Base-by-base conservation (phyloP, 2,888 invertebrate genomes). In the Rotaria sp. region DNA sequence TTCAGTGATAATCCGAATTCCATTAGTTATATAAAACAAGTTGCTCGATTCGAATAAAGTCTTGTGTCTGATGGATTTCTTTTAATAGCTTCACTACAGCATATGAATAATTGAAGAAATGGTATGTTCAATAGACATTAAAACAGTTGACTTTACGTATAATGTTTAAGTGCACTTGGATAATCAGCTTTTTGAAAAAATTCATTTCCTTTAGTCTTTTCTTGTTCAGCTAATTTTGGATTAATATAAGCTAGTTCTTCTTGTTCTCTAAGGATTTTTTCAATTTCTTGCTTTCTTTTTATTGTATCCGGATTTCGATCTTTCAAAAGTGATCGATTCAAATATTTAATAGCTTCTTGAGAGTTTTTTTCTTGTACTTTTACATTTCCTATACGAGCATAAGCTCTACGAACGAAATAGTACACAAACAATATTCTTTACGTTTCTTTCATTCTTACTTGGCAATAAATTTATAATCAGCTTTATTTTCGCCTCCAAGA, bases 41-140 rank as follows among this genome's bases (percentile, higher is more conserved):
- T 98, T 2, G 98, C 97, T 59, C 99, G 93, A 92, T 99, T 99
- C 89, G 97, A 97, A 92, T 96, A 99, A 88, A 97, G 92, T 91
- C 97, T 97, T 0, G 97, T 94, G 90, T 99, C 98, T 85, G 96
- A 95, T 0, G 99, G 99, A 92, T 99, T 98, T 87, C 99, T 94
- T 89, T 94, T 94, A 86, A 99, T 95, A 41, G 99, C 99, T 92
- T 99, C 93, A 91, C 99, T 99, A 55, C 3, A 52, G 2, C 8
- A 41, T 21, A 8, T 45, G 10, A 52, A 52, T 52, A 52, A 21
- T 3, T 18, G 13, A 18, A 52, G 18, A 30, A 24, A 26, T 8
- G 0, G 5, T n/a, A 67, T 84, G 59, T 84, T 21, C 2, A 85
- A 55, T 52, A 30, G 35, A 85, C 2, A 35, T 41, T 8, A 48